Conservation (phyloP, 2,888 invertebrate species). For the Drosophila mimetica region DNA sequence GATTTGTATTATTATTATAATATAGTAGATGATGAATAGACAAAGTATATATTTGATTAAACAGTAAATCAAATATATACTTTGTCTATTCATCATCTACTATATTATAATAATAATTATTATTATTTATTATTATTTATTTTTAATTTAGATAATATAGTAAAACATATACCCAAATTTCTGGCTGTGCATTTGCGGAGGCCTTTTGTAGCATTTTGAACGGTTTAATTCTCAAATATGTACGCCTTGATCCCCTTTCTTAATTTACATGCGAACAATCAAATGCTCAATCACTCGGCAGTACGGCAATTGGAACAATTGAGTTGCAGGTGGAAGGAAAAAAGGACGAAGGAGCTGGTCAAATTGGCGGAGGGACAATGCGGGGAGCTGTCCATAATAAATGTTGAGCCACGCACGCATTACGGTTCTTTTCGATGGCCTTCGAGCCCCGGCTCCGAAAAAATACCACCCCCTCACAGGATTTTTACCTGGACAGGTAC, state of each 20-base stretch:
- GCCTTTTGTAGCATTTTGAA: background rate
- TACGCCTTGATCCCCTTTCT: background rate
- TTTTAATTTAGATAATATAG: too few species aligned
- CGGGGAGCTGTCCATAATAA: slow-evolving; percentile 29
- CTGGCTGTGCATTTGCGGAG: background rate
- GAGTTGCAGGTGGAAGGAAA: background rate
- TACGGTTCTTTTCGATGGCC: slow-evolving; percentile 27
- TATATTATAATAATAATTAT: too few species aligned
- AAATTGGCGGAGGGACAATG: slow-evolving; percentile 12
- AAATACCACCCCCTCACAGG: background rate
- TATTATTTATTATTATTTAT: too few species aligned
- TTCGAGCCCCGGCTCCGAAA: background rate
- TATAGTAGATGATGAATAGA: too few species aligned
- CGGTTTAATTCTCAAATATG: background rate
- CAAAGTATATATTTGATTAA: too few species aligned
- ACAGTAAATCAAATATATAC: too few species aligned
- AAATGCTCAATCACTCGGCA: slow-evolving; percentile 34
- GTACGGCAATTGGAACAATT: slow-evolving; percentile 25
- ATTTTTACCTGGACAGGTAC: slow-evolving; percentile 19
- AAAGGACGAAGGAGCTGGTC: slow-evolving; percentile 3
- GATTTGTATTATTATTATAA: too few species aligned
- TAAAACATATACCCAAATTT: too few species aligned
- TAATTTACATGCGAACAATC: slow-evolving; percentile 27
- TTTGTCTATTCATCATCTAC: too few species aligned
- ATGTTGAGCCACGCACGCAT: slow-evolving; percentile 37